Percentiles rank a stretch among this genome's conserved stretches.
Conservation (phyloP, 2,797 vertebrate genomes). For the Phataginus tetradactyla region DNA sequence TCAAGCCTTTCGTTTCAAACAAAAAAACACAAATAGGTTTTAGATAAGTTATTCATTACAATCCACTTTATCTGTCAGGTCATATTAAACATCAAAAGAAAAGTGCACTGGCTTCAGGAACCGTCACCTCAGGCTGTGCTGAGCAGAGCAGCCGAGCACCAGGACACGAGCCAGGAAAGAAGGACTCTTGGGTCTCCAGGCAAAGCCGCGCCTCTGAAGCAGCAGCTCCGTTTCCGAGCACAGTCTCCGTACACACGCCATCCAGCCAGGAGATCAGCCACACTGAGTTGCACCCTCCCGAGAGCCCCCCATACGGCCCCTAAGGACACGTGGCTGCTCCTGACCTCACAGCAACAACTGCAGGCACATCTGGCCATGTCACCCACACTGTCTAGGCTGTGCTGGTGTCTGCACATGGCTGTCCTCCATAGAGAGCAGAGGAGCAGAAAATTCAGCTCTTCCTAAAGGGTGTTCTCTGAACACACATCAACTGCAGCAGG, state of each 20-base stretch:
- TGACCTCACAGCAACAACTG: not conserved
- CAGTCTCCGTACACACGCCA: not conserved
- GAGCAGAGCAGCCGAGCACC: not conserved
- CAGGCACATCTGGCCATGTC: not conserved
- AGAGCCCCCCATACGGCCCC: not conserved
- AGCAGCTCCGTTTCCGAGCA: not conserved
- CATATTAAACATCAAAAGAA: not conserved
- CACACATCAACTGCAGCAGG: not conserved
- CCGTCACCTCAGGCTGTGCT: not conserved
- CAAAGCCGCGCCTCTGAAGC: not conserved
- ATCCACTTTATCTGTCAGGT: constrained; percentile 51
- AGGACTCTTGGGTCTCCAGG: not conserved
- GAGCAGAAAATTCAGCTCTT: not conserved
- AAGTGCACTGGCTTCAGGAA: not conserved
- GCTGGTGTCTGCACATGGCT: rapidly evolving
- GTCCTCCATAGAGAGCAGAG: not conserved
- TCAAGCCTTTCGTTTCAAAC: constrained; percentile 57
- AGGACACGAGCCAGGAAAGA: not conserved
- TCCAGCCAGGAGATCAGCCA: not conserved
- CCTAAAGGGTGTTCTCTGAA: not conserved
- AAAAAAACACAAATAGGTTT: constrained; percentile 47
- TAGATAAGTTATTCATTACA: constrained; percentile 73
- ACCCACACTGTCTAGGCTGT: no score
- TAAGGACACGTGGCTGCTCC: not conserved
- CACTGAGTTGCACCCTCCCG: rapidly evolving